Base-by-base conservation (phyloP, 2,113 vertebrate genomes). In the Apeltes quadracus region DNA sequence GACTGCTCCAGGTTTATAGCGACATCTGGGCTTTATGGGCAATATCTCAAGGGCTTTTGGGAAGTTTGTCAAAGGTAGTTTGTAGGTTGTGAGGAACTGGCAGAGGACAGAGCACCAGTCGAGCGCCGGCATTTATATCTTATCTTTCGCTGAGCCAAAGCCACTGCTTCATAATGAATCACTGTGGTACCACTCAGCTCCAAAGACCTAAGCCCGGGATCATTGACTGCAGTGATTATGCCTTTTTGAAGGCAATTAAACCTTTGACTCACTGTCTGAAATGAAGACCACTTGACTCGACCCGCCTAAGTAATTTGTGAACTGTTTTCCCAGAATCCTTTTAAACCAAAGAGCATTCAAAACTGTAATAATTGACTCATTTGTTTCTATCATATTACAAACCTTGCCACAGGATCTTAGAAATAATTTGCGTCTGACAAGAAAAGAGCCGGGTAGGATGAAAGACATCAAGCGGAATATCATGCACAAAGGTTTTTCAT, bases 1-100 rank as follows among this genome's bases (percentile, higher is more conserved):
- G 87, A 86, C 76, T 78, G 81, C 75, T 88, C 75, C 83, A 78
- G 84, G 86, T 93, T 92, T 90, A 91, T 87, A 50, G 87, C 82
- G 78, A 79, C 74, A 68, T 63, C 32, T 74, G 88, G 61, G 84
- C 62, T 90, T 91, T 82, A 91, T 91, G 81, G 87, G 80, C 88
- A 50, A 78, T 91, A 90, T 90, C 83, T 89, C 82, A 92, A 67
- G 57, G 25, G 50, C 53, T 67, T 78, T 76, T 88, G 71, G 76
- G 69, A 63, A 80, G 67, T 87, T 84, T 81, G 78, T 92, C 88
- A 84, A 72, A 46, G 59, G 68, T 48, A 53, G 75, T 90, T 90
- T 87, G 82, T 75, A 77, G 70, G 59, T 78, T 41, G 48, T 2
- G 10, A 78, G 38, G 64, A 83, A 58, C 39, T 16, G 18, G 62